Conservation (phyloP, 2,113 vertebrate species). For the Sus scrofa region DNA sequence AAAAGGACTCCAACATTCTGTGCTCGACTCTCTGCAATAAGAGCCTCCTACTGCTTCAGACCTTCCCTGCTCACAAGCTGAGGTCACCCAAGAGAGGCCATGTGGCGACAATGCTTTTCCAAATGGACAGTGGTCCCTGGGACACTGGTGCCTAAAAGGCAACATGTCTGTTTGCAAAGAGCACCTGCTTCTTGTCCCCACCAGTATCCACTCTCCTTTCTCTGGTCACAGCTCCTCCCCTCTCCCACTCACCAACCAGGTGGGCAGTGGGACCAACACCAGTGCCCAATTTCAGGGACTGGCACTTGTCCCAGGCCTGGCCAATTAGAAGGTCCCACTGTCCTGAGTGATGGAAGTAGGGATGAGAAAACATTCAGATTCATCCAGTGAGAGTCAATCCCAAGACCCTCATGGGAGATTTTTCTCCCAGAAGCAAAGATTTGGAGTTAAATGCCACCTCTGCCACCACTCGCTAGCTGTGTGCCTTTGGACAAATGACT, state of each 20-base stretch:
- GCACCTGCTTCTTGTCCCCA: background rate
- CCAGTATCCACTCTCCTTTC: background rate
- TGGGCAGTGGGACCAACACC: background rate
- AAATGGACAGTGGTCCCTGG: background rate
- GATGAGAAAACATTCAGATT: background rate
- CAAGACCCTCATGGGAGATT: background rate
- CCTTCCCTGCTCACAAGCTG: background rate
- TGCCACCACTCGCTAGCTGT: background rate
- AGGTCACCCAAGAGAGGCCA: conserved; percentile 52
- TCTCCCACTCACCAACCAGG: background rate
- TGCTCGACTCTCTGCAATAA: conserved; percentile 53
- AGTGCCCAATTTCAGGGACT: background rate
- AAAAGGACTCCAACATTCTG: conserved; percentile 73
- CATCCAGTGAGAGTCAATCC: background rate
- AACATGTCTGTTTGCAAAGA: background rate
- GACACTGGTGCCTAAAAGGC: background rate
- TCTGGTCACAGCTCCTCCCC: too few species aligned
- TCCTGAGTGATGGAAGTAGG: background rate
- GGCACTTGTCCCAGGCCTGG: background rate
- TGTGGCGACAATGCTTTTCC: background rate
- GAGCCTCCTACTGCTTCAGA: conserved; percentile 50
- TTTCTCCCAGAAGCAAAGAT: background rate
- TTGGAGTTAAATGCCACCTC: background rate
- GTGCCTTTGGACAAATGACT: background rate
- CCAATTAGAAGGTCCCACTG: background rate